Evolutionary conservation across 1,140 invertebrate species (phyloP).

Genomic region (Papilio xuthus): DNA sequence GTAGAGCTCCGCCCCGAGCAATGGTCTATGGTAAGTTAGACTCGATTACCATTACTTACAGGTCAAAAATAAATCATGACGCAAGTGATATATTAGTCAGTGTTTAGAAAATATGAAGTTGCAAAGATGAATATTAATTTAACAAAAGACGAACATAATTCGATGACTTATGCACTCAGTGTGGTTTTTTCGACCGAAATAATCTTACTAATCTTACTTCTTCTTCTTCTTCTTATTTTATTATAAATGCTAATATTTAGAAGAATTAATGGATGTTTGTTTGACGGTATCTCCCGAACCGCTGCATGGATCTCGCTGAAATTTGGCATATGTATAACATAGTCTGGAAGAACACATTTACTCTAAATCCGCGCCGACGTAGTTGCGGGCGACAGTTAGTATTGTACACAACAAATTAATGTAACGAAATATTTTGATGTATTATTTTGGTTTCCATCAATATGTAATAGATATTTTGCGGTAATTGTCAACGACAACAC

Average conservation of each 20-base stretch:
- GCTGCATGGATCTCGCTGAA: no score
- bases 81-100: slow-evolving; percentile 18
- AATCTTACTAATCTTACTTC: no score
- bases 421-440: not conserved
- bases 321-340: no score
- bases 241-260: no score
- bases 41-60: slow-evolving; percentile 22
- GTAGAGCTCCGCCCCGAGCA: slow-evolving; percentile 12
- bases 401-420: not conserved
- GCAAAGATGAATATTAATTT: not conserved
- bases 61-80: not conserved
- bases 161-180: no score
- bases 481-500: slow-evolving; percentile 20
- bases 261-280: no score
- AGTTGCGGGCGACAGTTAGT: no score
- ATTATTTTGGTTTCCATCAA: not conserved
- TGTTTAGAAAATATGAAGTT: slow-evolving; percentile 3
- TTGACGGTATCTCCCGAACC: no score
- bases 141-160: not conserved
- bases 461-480: slow-evolving; percentile 23
- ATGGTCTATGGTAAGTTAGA: slow-evolving; percentile 17
- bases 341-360: no score
- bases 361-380: no score
- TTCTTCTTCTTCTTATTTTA: no score
- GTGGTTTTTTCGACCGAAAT: no score